Base-by-base conservation (phyloP, 2,113 vertebrate genomes). In the Amazona vittata region DNA sequence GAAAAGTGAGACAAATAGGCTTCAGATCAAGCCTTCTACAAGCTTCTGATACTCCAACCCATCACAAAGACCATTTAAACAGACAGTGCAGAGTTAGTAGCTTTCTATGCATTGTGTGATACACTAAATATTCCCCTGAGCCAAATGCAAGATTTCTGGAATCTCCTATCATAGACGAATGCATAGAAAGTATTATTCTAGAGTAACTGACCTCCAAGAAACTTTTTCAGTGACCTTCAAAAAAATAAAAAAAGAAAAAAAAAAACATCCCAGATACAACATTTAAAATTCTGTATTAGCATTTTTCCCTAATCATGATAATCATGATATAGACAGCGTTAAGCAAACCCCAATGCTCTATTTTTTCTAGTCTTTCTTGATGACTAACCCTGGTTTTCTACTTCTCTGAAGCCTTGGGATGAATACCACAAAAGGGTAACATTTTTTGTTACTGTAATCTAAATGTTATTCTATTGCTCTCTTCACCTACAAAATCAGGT, bases 291-390 rank as follows among this genome's bases (percentile, higher is more conserved):
- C 49, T 67, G 31, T 63, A 86, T 80, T 77, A 90, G 43, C 15
- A 83, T 41, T 85, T 93, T 82, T 75, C 44, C 26, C 16, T 64
- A 71, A 79, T 62, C 79, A 65, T 28, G 57, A 31, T 64, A 71
- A 79, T 62, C 79, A 65, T 28, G 57, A 31, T 85, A 64, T 20
- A 68, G 50, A 57, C 3, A 49, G 18, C 12, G 22, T 75, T 62
- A 76, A 76, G 62, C 29, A 95, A 86, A 85, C 83, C 46, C 41
- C 67, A 83, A 3, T 3, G 5, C 24, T 52, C 14, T 44, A 77
- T 80, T 83, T 91, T 86, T 86, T 79, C 60, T 89, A 74, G 33
- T 44, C 37, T 67, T 77, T 81, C n/a, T 71, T 82, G 89, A 92
- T 60, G 47, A 86, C 60, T 68, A 94, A 77, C 46, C 9, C 35